Evolutionary conservation across 2,113 vertebrate genomes (phyloP).

Genomic region (Acrocephalus arundinaceus): DNA sequence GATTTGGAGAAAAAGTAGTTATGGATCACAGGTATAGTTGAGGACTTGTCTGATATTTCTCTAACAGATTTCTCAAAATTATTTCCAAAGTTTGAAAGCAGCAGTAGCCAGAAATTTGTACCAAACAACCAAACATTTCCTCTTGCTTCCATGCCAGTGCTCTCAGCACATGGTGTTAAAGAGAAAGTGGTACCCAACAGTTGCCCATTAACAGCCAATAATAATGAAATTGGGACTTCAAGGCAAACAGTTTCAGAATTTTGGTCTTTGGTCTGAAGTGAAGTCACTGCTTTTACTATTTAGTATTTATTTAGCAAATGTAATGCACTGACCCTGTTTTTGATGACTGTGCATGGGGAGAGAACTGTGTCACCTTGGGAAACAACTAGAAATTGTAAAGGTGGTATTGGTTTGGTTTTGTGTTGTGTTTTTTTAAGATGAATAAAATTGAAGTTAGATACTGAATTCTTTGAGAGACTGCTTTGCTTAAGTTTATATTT

Average conservation of each 20-base stretch:
- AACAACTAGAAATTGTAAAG: not conserved
- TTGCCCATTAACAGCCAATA: not conserved
- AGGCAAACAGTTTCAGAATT: not conserved
- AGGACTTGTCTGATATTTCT: not conserved
- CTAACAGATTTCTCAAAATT: not conserved
- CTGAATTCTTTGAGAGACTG: not conserved
- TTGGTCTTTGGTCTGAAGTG: not conserved
- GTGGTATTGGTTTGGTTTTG: not conserved
- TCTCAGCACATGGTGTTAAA: not conserved
- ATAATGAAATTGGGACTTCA: not conserved
- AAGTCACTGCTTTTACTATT: not conserved
- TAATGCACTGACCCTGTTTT: not conserved
- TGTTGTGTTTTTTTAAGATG: not conserved
- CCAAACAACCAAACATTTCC: not conserved
- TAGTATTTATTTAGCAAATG: not conserved
- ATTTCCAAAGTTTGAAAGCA: not conserved
- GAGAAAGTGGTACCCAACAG: not conserved
- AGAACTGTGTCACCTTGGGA: not conserved
- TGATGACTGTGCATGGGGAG: not conserved
- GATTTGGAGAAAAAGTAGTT: not conserved
- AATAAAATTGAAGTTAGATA: not conserved
- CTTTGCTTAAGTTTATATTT: not conserved
- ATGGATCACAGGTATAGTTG: not conserved
- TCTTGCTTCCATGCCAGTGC: not conserved
- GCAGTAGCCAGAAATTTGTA: not conserved